Percentiles rank a stretch among this genome's conserved stretches.
Evolutionary conservation across 2,113 vertebrate genomes (phyloP).

Genomic region (Nothobranchius furzeri): DNA sequence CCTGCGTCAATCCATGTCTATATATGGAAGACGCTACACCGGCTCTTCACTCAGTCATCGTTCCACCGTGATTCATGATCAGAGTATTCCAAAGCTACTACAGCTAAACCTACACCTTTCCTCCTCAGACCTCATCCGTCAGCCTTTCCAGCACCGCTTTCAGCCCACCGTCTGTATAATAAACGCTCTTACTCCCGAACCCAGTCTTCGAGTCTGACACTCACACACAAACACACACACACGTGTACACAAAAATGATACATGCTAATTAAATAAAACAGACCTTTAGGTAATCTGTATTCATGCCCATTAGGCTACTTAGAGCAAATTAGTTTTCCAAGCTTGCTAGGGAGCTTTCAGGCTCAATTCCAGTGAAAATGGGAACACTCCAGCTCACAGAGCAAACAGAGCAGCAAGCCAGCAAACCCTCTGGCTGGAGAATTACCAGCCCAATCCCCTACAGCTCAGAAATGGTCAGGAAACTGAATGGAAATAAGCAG

Average conservation of each 20-base stretch:
- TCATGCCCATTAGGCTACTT: conserved; percentile 44
- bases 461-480: conserved; percentile 49
- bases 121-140: too few relatives aligned
- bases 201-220: too few relatives aligned
- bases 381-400: conserved; percentile 44
- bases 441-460: conserved; percentile 58
- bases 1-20: too few relatives aligned
- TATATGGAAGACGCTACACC: too few relatives aligned
- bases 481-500: conserved; percentile 60
- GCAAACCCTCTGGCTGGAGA: conserved; percentile 45
- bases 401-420: conserved; percentile 37
- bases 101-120: too few relatives aligned
- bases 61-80: too few relatives aligned
- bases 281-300: conserved; percentile 35
- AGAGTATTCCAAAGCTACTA: too few relatives aligned
- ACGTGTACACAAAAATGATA: not conserved
- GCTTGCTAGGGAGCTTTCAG: conserved; percentile 39
- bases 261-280: conserved; percentile 30
- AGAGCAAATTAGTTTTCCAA: conserved; percentile 32
- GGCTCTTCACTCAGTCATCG: too few relatives aligned
- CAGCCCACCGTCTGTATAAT: too few relatives aligned
- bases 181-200: too few relatives aligned
- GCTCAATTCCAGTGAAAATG: conserved; percentile 51
- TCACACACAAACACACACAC: too few relatives aligned
- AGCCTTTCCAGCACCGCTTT: too few relatives aligned